phyloP scores from a whole-genome alignment of 2,888 invertebrate species.

The Agrochola lota region DNA sequence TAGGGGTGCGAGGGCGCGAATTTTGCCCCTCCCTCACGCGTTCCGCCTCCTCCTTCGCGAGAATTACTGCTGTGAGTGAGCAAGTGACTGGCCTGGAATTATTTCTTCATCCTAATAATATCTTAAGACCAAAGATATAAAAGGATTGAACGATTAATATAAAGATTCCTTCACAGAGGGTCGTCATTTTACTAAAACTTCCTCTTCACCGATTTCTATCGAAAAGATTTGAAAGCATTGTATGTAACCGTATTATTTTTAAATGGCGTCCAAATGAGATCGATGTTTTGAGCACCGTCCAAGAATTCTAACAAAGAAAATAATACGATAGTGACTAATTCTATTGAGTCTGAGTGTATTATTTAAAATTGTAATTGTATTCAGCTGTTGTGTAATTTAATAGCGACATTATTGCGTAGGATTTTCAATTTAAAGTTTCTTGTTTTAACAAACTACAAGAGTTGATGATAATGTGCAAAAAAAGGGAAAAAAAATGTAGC shows the following conservation, averaged over 20 bases:
- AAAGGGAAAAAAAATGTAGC: background rate
- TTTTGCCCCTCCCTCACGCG: too few relatives aligned
- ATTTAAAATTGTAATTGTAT: slow-evolving; percentile 14
- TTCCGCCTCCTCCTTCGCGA: too few relatives aligned
- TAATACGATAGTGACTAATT: slow-evolving; percentile 49
- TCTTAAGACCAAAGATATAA: too few relatives aligned
- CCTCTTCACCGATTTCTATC: slow-evolving; percentile 22
- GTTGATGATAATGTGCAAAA: background rate
- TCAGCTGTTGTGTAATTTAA: background rate
- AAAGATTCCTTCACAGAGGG: slow-evolving; percentile 9
- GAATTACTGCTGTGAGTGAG: too few relatives aligned
- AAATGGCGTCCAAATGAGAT: slow-evolving; percentile 61
- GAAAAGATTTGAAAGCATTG: slow-evolving; percentile 33
- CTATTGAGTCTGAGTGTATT: slow-evolving; percentile 16
- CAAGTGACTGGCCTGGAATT: too few relatives aligned
- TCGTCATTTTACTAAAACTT: slow-evolving; percentile 31
- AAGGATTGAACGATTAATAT: slow-evolving; percentile 11
- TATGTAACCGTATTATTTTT: slow-evolving; percentile 63
- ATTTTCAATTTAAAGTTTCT: background rate
- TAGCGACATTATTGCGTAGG: background rate
- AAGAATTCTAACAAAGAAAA: slow-evolving; percentile 76
- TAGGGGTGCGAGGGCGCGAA: too few relatives aligned
- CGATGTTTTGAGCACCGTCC: slow-evolving; percentile 74
- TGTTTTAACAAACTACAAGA: background rate
- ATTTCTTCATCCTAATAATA: too few relatives aligned